These are phyloP conservation scores for Felis chaus DNA, from an alignment of 2,113 vertebrate species.

Conservation along the genomic window DNA sequence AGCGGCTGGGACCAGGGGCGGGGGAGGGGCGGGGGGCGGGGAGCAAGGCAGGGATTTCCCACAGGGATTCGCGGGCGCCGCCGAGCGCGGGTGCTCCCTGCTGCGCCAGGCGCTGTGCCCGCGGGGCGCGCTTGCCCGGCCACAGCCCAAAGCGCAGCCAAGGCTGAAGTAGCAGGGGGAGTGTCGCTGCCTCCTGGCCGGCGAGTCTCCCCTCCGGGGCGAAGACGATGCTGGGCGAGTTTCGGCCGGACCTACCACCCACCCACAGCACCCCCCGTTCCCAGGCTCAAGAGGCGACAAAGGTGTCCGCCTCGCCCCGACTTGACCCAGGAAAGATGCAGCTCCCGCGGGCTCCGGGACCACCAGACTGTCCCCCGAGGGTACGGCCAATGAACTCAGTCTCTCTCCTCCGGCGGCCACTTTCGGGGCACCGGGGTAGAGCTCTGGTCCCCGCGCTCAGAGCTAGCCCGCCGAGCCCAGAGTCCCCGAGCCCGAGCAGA, in stretches of 20 bases:
- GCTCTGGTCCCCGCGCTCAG: not conserved
- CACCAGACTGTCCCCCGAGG: not conserved
- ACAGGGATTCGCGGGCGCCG: conserved; percentile 46
- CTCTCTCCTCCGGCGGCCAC: not conserved
- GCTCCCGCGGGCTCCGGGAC: not conserved
- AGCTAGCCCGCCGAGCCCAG: not conserved
- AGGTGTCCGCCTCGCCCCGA: not conserved
- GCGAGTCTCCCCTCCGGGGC: not conserved
- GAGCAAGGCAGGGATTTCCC: conserved; percentile 69
- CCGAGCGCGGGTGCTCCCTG: not conserved
- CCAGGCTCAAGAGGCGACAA: not conserved
- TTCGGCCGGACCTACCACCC: not conserved
- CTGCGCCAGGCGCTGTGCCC: not conserved
- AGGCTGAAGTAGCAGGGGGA: not conserved
- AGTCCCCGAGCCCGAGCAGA: not conserved
- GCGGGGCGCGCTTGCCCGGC: not conserved
- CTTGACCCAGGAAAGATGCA: not conserved
- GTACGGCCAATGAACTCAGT: not conserved
- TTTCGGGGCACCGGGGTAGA: not conserved
- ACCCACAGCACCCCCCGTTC: not conserved
- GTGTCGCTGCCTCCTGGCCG: not conserved
- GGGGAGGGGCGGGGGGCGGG: conserved; percentile 17
- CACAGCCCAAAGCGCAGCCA: not conserved
- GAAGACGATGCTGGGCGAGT: not conserved
- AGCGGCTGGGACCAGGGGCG: not conserved